Base-by-base conservation (phyloP, 2,888 invertebrate species). In the Diogma glabrata region DNA sequence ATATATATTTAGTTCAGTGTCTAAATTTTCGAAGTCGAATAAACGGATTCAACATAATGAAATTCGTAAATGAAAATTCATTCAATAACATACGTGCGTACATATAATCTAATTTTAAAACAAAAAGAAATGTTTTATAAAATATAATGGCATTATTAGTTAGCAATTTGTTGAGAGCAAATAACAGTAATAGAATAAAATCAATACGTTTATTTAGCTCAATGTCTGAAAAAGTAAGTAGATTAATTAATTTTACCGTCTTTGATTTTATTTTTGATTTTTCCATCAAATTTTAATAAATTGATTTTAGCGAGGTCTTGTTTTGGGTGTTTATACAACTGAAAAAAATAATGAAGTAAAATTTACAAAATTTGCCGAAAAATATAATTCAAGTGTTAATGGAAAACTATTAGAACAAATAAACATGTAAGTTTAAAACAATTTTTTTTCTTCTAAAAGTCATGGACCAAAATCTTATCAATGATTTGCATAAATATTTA, bases 391-490 rank as follows among this genome's bases (percentile, higher is more conserved):
- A 33, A 30, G 19, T n/a, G 24, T 30, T n/a, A n/a, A 19, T 33
- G 33, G 33, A 22, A 19, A 48, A 48, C 33, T 48, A 33, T 48
- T 48, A 30, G 48, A 48, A 33, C 48, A 48, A 20, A 48, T 48
- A 12, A 48, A 48, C 14, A 48, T 48, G 48, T 48, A 48, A 48
- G 48, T 48, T 22, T 4, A 45, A 14, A 3, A 16, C 7, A 14
- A 12, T 30, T 3, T n/a, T n/a, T 30, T 30, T 4, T 10, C 10
- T 5, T 5, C n/a, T 10, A n/a, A 30, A n/a, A n/a, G 30, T 8
- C n/a, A n/a, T n/a, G n/a, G n/a, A n/a, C n/a, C n/a, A n/a, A n/a
- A n/a, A n/a, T n/a, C n/a, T n/a, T n/a, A n/a, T n/a, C n/a, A n/a
- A n/a, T n/a, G n/a, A n/a, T n/a, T n/a, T n/a, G n/a, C n/a, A n/a